Percentiles rank a stretch among this genome's conserved stretches.
These are phyloP conservation scores for Labeo calbasu DNA, from an alignment of 2,797 vertebrate genomes.

Conservation along the genomic window DNA sequence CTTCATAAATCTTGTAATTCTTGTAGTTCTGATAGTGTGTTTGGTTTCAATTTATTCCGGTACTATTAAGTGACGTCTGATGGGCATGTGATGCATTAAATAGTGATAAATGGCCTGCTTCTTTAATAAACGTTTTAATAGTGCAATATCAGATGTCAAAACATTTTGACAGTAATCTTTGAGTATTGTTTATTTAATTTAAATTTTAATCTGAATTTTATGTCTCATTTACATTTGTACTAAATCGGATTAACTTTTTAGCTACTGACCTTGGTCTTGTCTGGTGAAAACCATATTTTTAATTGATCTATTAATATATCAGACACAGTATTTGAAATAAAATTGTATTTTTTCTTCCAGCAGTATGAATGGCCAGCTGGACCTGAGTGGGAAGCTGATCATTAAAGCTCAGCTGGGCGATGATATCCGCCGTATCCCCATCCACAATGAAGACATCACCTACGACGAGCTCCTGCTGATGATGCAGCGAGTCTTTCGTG, in stretches of 20 bases:
- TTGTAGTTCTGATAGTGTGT: neutral
- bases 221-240: neutral
- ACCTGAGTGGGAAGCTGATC: conserved; percentile 98
- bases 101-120: conserved; percentile 15
- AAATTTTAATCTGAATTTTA: neutral
- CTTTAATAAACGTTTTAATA: neutral
- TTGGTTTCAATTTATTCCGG: conserved; percentile 1
- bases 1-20: neutral
- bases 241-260: neutral
- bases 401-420: conserved; percentile 99
- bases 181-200: neutral
- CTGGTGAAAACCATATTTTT: neutral
- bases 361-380: conserved; percentile 96
- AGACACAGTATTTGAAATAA: neutral
- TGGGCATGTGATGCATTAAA: conserved; percentile 27
- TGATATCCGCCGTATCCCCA: conserved; percentile 97
- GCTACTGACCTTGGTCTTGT: neutral
- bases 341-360: neutral
- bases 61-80: neutral
- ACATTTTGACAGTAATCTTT: neutral
- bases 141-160: neutral
- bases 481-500: conserved; percentile 99
- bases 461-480: conserved; percentile 98
- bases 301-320: neutral
- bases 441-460: conserved; percentile 99